Evolutionary conservation across 2,113 vertebrate genomes (phyloP).

Genomic region (Serinus canaria): DNA sequence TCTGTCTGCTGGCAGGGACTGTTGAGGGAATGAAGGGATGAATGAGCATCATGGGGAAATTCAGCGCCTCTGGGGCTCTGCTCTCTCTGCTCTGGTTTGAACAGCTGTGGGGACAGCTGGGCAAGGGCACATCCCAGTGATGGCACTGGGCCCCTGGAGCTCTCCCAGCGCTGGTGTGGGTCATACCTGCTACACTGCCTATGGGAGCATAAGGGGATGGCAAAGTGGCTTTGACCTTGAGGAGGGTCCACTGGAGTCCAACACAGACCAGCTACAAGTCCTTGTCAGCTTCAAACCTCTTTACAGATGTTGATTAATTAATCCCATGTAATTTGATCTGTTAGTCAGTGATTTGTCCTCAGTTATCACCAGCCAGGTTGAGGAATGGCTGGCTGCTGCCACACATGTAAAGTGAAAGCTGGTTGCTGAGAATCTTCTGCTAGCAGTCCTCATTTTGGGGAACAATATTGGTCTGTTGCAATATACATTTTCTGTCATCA

Average conservation of each 20-base stretch:
- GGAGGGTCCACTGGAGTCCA: neutral
- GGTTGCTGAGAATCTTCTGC: neutral
- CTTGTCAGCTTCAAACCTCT: neutral
- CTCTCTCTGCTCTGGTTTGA: neutral
- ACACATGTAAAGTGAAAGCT: accelerated
- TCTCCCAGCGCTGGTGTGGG: neutral
- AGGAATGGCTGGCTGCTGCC: neutral
- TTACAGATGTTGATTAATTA: neutral
- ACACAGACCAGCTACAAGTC: neutral
- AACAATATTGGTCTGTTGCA: accelerated
- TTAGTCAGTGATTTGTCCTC: neutral
- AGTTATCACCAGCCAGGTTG: accelerated
- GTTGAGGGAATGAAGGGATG: accelerated
- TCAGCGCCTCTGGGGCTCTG: neutral
- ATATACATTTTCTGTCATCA: neutral
- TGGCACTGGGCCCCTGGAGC: neutral
- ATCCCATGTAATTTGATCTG: neutral
- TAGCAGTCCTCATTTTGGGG: neutral
- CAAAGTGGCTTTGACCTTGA: neutral
- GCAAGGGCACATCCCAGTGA: accelerated
- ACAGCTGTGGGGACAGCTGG: accelerated
- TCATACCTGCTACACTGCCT: accelerated
- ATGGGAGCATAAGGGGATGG: neutral
- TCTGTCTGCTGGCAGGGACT: accelerated
- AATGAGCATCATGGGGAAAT: accelerated